phyloP scores from a whole-genome alignment of 2,113 vertebrate species.

The Nestor notabilis region DNA sequence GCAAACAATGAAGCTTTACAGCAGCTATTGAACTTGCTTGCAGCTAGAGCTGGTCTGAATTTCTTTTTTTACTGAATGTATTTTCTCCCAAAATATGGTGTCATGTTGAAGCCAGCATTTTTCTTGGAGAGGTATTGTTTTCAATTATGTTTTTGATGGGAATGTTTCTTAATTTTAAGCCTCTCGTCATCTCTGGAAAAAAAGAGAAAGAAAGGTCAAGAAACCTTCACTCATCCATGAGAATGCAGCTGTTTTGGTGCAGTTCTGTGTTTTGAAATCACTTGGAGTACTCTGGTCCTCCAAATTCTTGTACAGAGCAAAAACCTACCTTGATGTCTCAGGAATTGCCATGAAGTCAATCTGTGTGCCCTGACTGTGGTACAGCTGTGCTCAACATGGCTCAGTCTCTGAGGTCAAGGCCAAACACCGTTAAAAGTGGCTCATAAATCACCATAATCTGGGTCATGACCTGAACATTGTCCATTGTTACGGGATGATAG shows the following conservation, averaged over 20 bases:
- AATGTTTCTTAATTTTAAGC: constrained; percentile 7
- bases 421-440: neutral
- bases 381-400: neutral
- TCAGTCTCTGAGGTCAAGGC: neutral
- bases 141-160: neutral
- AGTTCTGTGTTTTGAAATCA: constrained; percentile 4
- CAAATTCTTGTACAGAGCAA: neutral
- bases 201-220: neutral
- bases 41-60: constrained; percentile 6
- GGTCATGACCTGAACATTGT: fast-evolving
- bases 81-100: constrained; percentile 17
- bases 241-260: neutral
- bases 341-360: neutral
- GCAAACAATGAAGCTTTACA: constrained; percentile 62
- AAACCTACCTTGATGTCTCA: neutral
- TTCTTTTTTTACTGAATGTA: neutral
- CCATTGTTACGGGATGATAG: neutral
- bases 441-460: neutral
- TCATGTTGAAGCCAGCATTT: constrained; percentile 12
- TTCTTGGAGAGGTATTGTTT: constrained; percentile 39
- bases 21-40: constrained; percentile 40
- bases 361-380: neutral
- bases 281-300: neutral
- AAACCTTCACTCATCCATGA: neutral
- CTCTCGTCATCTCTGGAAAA: neutral